Percentiles rank a stretch among this genome's conserved stretches.
phyloP scores from a whole-genome alignment of 2,113 vertebrate species.

The Nothobranchius furzeri region DNA sequence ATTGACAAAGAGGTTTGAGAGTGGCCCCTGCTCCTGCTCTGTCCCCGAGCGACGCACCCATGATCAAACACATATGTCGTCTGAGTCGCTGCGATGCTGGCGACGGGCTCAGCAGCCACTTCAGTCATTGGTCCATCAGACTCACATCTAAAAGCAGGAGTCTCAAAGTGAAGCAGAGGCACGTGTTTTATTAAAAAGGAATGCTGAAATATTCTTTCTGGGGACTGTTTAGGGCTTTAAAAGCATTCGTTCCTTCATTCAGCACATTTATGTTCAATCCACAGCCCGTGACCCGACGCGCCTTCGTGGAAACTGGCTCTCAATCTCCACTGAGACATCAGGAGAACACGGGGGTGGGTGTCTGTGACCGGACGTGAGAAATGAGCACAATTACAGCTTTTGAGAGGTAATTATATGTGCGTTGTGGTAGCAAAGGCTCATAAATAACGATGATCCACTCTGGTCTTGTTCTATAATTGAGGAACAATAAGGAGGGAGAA shows the following conservation, averaged over 20 bases:
- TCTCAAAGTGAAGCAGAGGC: slow-evolving; percentile 13
- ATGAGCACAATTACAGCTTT: slow-evolving; percentile 74
- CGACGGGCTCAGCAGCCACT: slow-evolving; percentile 61
- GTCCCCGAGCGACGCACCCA: slow-evolving; percentile 63
- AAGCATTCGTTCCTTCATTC: neutral
- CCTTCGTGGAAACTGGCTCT: slow-evolving; percentile 42
- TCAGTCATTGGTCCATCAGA: slow-evolving; percentile 63
- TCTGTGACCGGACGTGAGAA: slow-evolving; percentile 64
- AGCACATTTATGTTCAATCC: slow-evolving; percentile 4
- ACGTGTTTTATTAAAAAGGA: slow-evolving; percentile 14
- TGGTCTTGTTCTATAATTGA: slow-evolving; percentile 63
- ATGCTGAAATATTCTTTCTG: neutral
- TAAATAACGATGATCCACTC: slow-evolving; percentile 64
- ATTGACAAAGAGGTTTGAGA: slow-evolving; percentile 70
- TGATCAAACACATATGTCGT: slow-evolving; percentile 75
- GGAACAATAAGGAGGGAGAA: slow-evolving; percentile 60
- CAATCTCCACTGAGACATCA: slow-evolving; percentile 46
- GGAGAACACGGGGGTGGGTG: slow-evolving; percentile 35
- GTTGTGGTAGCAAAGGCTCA: slow-evolving; percentile 44
- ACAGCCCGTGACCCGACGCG: slow-evolving; percentile 39
- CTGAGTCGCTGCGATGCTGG: slow-evolving; percentile 46
- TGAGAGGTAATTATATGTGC: slow-evolving; percentile 73
- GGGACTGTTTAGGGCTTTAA: neutral
- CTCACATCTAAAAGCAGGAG: slow-evolving; percentile 28
- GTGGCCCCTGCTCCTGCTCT: slow-evolving; percentile 47